phyloP scores from a whole-genome alignment of 2,797 vertebrate genomes.

The Centropyge bicolor region DNA sequence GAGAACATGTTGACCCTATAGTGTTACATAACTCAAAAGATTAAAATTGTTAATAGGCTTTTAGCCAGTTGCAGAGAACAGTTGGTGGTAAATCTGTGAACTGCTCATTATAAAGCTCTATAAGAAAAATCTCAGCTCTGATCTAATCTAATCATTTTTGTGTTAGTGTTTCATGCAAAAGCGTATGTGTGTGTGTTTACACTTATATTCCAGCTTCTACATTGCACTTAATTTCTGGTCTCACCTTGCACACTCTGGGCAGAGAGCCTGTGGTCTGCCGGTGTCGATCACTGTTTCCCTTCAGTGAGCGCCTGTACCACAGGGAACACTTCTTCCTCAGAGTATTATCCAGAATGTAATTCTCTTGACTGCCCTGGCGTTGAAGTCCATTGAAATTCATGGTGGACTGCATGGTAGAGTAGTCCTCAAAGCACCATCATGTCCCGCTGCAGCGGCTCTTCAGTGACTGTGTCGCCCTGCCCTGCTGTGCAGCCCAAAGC shows the following conservation, averaged over 20 bases:
- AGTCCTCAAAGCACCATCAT: slow-evolving; percentile 70
- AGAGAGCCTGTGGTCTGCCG: slow-evolving; percentile 79
- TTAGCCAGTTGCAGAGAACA: slow-evolving; percentile 22
- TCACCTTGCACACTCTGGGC: slow-evolving; percentile 87
- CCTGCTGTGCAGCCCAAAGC: slow-evolving; percentile 52
- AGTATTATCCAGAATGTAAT: slow-evolving; percentile 70
- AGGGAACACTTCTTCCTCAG: slow-evolving; percentile 75
- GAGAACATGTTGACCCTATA: slow-evolving; percentile 18
- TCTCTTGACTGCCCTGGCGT: slow-evolving; percentile 76
- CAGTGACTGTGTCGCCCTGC: slow-evolving; percentile 58
- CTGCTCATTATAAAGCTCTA: neutral
- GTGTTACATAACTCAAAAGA: slow-evolving; percentile 50
- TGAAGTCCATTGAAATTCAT: slow-evolving; percentile 86
- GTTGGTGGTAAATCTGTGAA: slow-evolving; percentile 17
- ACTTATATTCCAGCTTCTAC: neutral
- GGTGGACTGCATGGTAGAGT: slow-evolving; percentile 67
- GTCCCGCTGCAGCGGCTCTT: slow-evolving; percentile 54
- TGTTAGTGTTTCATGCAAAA: neutral
- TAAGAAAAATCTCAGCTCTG: neutral
- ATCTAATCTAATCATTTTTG: neutral
- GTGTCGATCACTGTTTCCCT: slow-evolving; percentile 70
- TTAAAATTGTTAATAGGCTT: slow-evolving; percentile 60
- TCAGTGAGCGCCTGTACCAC: slow-evolving; percentile 78
- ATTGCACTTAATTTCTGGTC: slow-evolving; percentile 21
- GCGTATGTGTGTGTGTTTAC: neutral